phyloP scores from a whole-genome alignment of 1,140 invertebrate genomes.

The Centruroides vittatus region DNA sequence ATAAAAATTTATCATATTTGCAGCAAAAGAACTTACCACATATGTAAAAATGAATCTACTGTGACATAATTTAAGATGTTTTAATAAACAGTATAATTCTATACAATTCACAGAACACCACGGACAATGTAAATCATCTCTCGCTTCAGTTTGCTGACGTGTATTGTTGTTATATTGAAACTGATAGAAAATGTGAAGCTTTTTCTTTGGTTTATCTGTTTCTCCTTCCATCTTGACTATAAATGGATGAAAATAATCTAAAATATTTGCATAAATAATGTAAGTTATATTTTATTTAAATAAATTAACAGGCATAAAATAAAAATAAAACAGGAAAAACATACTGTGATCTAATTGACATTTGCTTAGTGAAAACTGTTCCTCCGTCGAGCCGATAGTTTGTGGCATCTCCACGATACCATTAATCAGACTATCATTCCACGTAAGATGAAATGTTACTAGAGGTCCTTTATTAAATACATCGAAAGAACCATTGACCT shows the following conservation, averaged over 20 bases:
- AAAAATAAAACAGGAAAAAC: no score
- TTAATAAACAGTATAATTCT: constrained; percentile 71
- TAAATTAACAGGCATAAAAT: no score
- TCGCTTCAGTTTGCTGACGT: constrained; percentile 83
- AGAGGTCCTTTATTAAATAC: constrained; percentile 49
- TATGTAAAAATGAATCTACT: constrained; percentile 85
- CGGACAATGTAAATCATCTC: constrained; percentile 80
- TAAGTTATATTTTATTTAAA: no score
- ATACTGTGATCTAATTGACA: no score
- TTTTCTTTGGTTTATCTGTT: background rate
- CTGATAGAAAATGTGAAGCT: constrained; percentile 59
- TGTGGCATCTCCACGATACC: constrained; percentile 20
- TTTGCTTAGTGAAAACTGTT: no score
- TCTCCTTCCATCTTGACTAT: background rate
- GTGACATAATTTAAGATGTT: constrained; percentile 86
- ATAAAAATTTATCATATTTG: no score
- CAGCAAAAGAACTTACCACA: constrained; percentile 40
- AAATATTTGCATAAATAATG: no score
- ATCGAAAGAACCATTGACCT: constrained; percentile 23
- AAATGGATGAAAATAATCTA: no score
- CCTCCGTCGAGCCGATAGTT: no score
- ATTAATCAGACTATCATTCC: constrained; percentile 56
- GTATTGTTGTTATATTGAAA: constrained; percentile 92
- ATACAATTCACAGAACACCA: constrained; percentile 88
- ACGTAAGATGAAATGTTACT: constrained; percentile 65